Evolutionary conservation across 2,113 vertebrate genomes (phyloP).

Genomic region (Atherinomorus stipes): DNA sequence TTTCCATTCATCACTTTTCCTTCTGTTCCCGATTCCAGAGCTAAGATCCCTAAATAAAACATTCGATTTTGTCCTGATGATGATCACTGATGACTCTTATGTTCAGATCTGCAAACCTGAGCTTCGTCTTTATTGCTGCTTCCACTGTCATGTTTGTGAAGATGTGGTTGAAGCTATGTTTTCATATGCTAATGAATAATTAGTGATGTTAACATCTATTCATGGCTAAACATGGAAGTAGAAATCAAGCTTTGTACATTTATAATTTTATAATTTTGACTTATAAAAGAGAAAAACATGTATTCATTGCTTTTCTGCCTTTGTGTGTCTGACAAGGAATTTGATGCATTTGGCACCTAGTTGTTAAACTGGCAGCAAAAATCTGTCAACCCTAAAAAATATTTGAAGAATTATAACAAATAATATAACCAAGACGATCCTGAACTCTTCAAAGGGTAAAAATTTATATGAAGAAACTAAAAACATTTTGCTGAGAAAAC

Average conservation of each 20-base stretch:
- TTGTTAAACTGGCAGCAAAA: not conserved
- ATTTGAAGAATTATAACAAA: not conserved
- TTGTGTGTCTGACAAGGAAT: not conserved
- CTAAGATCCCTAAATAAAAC: not conserved
- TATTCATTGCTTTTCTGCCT: not conserved
- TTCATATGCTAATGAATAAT: no score
- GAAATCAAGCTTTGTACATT: not conserved
- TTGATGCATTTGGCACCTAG: not conserved
- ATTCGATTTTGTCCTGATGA: no score
- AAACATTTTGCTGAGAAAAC: not conserved
- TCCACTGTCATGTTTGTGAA: not conserved
- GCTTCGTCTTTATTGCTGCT: not conserved
- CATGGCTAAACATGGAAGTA: no score
- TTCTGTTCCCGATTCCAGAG: not conserved
- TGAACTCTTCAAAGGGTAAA: not conserved
- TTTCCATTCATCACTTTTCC: not conserved
- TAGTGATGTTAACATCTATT: no score
- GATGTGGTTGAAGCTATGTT: no score
- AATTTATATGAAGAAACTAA: not conserved
- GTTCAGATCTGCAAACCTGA: no score
- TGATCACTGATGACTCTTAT: no score
- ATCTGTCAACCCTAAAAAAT: not conserved
- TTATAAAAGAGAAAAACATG: no score
- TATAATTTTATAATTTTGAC: not conserved
- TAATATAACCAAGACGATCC: not conserved